These are phyloP conservation scores for Campylomormyrus numenius DNA, from an alignment of 2,113 vertebrate species.

Conservation along the genomic window DNA sequence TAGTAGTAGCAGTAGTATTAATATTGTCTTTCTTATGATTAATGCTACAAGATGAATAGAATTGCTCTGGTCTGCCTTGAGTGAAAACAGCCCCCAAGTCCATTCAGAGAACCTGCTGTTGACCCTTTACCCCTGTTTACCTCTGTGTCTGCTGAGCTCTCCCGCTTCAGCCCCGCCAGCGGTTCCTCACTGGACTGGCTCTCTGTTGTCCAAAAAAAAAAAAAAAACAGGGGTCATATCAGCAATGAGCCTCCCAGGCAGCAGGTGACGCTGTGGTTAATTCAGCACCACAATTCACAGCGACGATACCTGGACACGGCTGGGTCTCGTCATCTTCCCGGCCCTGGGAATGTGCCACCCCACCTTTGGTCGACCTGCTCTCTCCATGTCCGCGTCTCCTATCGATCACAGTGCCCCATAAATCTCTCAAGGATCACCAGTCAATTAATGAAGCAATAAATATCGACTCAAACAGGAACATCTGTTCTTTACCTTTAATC, in stretches of 20 bases:
- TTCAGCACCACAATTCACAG: not conserved
- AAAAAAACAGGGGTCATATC: not conserved
- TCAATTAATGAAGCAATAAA: not conserved
- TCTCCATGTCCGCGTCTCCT: constrained; percentile 37
- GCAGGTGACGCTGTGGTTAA: not conserved
- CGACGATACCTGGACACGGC: constrained; percentile 70
- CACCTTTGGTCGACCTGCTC: not conserved
- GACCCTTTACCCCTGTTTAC: not conserved
- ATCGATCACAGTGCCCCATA: not conserved
- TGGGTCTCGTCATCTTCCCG: constrained; percentile 51
- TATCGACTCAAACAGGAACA: not conserved
- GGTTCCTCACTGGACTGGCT: constrained; percentile 61
- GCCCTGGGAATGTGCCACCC: constrained; percentile 7
- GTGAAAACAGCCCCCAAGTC: not conserved
- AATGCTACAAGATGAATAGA: not conserved
- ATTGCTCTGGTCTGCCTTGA: not conserved
- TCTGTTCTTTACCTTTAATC: not conserved
- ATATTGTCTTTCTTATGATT: not conserved
- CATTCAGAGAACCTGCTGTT: not conserved
- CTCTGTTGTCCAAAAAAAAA: constrained; percentile 56
- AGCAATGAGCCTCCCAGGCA: not conserved
- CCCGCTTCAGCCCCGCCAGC: constrained; percentile 38
- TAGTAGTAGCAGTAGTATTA: too few relatives aligned
- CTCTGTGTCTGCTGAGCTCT: constrained; percentile 9
- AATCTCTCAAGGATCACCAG: not conserved